A percentile compares a stretch with the other conserved stretches of the same genome.
Evolutionary conservation across 2,888 invertebrate species (phyloP).

Genomic region (Tenthredo amoena): DNA sequence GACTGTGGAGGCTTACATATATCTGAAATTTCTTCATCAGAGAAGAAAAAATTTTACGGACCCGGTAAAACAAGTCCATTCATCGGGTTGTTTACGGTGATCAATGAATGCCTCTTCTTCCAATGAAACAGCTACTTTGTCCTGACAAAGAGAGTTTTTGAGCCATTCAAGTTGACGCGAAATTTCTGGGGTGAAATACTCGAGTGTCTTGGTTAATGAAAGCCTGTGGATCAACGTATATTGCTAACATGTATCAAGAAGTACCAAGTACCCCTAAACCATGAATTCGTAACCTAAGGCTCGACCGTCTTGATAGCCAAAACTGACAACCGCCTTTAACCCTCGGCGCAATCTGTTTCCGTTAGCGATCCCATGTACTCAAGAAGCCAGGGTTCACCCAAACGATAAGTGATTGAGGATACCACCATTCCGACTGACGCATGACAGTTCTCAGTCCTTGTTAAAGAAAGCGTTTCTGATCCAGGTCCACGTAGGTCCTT

Average conservation of each 20-base stretch:
- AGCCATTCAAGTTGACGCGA: background rate
- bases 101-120: background rate
- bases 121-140: conserved; percentile 3
- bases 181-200: conserved; percentile 26
- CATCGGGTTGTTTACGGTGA: background rate
- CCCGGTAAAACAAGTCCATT: background rate
- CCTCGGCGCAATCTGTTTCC: conserved; percentile 27
- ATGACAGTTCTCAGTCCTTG: conserved; percentile 17
- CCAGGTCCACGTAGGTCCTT: background rate
- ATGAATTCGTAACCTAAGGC: conserved; percentile 34
- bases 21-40: background rate
- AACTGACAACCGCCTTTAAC: conserved; percentile 33
- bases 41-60: background rate
- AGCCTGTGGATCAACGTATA: background rate
- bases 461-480: conserved; percentile 6
- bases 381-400: conserved; percentile 13
- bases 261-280: conserved; percentile 24
- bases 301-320: background rate
- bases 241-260: conserved; percentile 26
- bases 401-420: conserved; percentile 15
- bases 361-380: conserved; percentile 34
- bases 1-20: background rate
- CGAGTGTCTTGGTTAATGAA: conserved; percentile 27
- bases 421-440: conserved; percentile 8
- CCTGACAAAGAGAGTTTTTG: background rate